Evolutionary conservation across 2,113 vertebrate genomes (phyloP).

Genomic region (Vidua macroura): DNA sequence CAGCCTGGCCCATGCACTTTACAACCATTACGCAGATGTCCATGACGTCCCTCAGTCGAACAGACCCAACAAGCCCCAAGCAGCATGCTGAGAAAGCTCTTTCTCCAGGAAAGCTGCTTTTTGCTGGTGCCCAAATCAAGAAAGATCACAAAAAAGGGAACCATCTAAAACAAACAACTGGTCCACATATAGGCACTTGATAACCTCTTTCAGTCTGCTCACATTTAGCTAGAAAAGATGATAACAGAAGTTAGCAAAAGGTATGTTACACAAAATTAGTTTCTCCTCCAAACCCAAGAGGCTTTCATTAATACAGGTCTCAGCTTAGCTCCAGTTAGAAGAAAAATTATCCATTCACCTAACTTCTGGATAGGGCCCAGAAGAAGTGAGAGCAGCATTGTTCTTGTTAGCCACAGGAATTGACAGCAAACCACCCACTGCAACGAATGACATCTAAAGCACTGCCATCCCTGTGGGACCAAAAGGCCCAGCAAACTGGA

Average conservation of each 20-base stretch:
- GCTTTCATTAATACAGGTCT: neutral
- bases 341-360: neutral
- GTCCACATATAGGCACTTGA: neutral
- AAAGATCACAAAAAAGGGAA: neutral
- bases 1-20: slow-evolving; percentile 11
- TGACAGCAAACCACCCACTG: slow-evolving; percentile 25
- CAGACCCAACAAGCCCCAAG: slow-evolving; percentile 31
- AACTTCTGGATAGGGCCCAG: neutral
- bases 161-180: neutral
- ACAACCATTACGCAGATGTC: slow-evolving; percentile 32
- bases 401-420: neutral
- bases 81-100: neutral
- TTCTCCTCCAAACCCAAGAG: neutral
- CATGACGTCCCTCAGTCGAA: slow-evolving; percentile 34
- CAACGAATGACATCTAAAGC: slow-evolving; percentile 15
- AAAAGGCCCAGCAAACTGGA: slow-evolving; percentile 7
- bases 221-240: neutral
- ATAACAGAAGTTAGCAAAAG: neutral
- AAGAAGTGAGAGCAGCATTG: neutral
- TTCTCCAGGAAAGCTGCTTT: slow-evolving; percentile 47
- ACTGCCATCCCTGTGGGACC: slow-evolving; percentile 13
- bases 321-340: neutral
- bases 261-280: neutral
- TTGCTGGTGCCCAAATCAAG: neutral
- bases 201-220: neutral